phyloP scores from a whole-genome alignment of 1,140 invertebrate species.

The Homarus americanus region DNA sequence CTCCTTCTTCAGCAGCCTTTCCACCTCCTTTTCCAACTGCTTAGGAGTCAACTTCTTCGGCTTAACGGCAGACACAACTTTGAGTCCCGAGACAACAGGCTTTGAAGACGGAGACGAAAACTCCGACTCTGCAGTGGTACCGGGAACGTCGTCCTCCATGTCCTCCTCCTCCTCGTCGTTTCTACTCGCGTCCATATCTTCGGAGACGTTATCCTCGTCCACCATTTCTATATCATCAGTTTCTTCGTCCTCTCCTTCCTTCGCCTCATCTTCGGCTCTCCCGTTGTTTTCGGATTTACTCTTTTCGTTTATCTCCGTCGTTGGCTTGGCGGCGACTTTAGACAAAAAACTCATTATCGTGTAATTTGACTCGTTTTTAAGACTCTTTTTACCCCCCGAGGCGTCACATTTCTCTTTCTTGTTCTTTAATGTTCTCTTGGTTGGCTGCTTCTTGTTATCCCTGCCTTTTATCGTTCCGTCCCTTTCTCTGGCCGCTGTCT shows the following conservation, averaged over 20 bases:
- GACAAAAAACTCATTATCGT: background rate
- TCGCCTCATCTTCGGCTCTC: background rate
- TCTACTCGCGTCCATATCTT: background rate
- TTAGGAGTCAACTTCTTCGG: background rate
- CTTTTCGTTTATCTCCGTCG: background rate
- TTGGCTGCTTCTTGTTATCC: background rate
- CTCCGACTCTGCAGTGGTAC: background rate
- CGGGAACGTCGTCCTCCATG: background rate
- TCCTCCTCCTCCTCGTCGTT: background rate
- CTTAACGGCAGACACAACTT: background rate
- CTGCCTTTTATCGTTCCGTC: background rate
- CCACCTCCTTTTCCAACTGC: background rate
- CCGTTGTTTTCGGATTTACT: background rate
- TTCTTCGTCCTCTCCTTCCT: background rate
- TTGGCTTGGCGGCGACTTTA: background rate
- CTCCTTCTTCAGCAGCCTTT: conserved; percentile 32
- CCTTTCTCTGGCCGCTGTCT: background rate
- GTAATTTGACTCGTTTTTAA: background rate
- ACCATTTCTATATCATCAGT: background rate
- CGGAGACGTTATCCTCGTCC: background rate
- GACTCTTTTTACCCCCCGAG: background rate
- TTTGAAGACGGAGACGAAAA: background rate
- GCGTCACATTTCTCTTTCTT: background rate
- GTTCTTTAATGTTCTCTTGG: background rate
- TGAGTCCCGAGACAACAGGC: background rate